Conservation (phyloP, 2,888 invertebrate species). For the Stictocephala bisonia region DNA sequence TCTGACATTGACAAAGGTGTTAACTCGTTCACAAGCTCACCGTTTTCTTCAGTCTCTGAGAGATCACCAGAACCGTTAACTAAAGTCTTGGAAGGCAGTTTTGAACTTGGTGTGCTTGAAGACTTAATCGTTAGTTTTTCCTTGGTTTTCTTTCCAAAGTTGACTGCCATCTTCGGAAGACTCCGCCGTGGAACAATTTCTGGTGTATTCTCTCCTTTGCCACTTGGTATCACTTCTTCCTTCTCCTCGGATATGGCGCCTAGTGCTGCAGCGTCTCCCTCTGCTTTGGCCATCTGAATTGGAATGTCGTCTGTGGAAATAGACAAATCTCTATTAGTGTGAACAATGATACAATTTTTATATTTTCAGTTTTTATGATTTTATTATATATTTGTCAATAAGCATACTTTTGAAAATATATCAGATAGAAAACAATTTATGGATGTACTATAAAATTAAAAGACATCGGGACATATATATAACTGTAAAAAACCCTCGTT, state of each 20-base stretch:
- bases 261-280: slow-evolving; percentile 69
- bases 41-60: slow-evolving; percentile 56
- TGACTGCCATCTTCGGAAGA: slow-evolving; percentile 60
- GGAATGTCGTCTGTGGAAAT: slow-evolving; percentile 92
- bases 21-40: slow-evolving; percentile 48
- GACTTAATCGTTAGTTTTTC: slow-evolving; percentile 57
- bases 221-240: slow-evolving; percentile 66
- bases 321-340: too few relatives aligned
- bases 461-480: too few relatives aligned
- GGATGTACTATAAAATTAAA: too few relatives aligned
- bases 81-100: slow-evolving; percentile 25
- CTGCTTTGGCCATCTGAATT: slow-evolving; percentile 79
- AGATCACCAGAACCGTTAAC: slow-evolving; percentile 55
- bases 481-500: too few relatives aligned
- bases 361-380: background rate
- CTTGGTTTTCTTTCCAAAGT: slow-evolving; percentile 60
- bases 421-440: too few relatives aligned
- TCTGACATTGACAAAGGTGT: slow-evolving; percentile 38
- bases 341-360: too few relatives aligned
- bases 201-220: slow-evolving; percentile 54
- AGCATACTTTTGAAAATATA: too few relatives aligned
- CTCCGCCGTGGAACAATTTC: slow-evolving; percentile 55
- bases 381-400: too few relatives aligned
- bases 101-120: slow-evolving; percentile 44
- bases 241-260: slow-evolving; percentile 78